phyloP scores from a whole-genome alignment of 2,888 invertebrate genomes.

The Dione vanillae region DNA sequence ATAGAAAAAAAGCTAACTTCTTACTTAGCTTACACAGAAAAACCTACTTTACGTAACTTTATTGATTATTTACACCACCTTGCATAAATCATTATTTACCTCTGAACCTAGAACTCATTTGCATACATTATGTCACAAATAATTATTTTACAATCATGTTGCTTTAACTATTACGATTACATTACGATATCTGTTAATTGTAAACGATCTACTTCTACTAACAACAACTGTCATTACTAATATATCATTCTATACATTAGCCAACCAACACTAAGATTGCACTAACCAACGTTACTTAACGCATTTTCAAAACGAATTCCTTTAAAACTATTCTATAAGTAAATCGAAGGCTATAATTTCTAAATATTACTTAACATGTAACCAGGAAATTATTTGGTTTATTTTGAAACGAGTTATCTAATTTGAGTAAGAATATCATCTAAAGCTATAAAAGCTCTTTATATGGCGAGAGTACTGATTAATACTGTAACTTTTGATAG shows the following conservation, averaged over 20 bases:
- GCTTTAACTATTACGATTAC: not conserved
- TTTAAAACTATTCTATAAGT: slow-evolving; percentile 26
- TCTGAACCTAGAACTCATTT: too few species aligned
- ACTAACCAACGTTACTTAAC: slow-evolving; percentile 23
- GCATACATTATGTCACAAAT: too few species aligned
- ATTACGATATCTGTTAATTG: not conserved
- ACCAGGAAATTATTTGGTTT: slow-evolving; percentile 27
- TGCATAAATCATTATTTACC: too few species aligned
- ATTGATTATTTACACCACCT: too few species aligned
- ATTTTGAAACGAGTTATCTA: slow-evolving; percentile 36
- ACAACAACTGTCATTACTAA: slow-evolving; percentile 12
- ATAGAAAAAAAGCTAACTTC: too few species aligned
- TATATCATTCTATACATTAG: slow-evolving; percentile 15
- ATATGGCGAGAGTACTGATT: not conserved
- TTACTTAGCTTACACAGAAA: too few species aligned
- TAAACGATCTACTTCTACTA: slow-evolving; percentile 1
- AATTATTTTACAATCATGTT: too few species aligned
- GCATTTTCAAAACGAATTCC: slow-evolving; percentile 29
- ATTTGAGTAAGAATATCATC: slow-evolving; percentile 25
- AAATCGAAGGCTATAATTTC: slow-evolving; percentile 33
- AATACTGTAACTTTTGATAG: not conserved
- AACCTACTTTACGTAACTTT: too few species aligned
- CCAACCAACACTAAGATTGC: slow-evolving; percentile 15
- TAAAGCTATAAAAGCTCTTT: not conserved
- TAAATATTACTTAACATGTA: slow-evolving; percentile 29